A percentile compares a stretch with the other conserved stretches of the same genome.
These are phyloP conservation scores for Nansenia antarctica DNA, from an alignment of 2,113 vertebrate genomes.

Conservation along the genomic window DNA sequence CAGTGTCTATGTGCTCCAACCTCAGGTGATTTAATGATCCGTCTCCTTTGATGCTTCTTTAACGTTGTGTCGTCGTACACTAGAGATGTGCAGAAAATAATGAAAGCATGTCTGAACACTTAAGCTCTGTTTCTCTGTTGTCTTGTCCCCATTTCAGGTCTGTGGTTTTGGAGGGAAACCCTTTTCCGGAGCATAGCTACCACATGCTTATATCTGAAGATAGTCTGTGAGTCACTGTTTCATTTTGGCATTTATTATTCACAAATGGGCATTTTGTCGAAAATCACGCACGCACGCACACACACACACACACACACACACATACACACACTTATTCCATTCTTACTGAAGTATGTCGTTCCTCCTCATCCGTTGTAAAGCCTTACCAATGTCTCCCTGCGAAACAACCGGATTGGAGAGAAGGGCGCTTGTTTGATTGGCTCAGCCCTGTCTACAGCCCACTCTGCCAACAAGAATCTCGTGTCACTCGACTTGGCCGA, in stretches of 20 bases:
- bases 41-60: background rate
- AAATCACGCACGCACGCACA: background rate
- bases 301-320: background rate
- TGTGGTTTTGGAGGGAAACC: slow-evolving; percentile 80
- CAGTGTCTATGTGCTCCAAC: slow-evolving; percentile 68
- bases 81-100: background rate
- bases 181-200: slow-evolving; percentile 72
- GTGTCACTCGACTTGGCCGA: slow-evolving; percentile 81
- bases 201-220: slow-evolving; percentile 74
- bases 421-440: slow-evolving; percentile 75
- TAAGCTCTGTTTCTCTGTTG: slow-evolving; percentile 2
- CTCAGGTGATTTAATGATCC: slow-evolving; percentile 73
- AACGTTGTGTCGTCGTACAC: background rate
- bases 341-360: background rate
- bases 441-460: slow-evolving; percentile 71
- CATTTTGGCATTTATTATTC: background rate
- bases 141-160: slow-evolving; percentile 69
- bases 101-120: background rate
- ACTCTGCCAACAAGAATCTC: slow-evolving; percentile 72
- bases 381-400: slow-evolving; percentile 78
- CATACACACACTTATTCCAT: too few species aligned
- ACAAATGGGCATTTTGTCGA: background rate
- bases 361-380: slow-evolving; percentile 58
- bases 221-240: slow-evolving; percentile 71
- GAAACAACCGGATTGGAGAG: slow-evolving; percentile 79